Base-by-base conservation (phyloP, 2,113 vertebrate species). In the Ginglymostoma cirratum region DNA sequence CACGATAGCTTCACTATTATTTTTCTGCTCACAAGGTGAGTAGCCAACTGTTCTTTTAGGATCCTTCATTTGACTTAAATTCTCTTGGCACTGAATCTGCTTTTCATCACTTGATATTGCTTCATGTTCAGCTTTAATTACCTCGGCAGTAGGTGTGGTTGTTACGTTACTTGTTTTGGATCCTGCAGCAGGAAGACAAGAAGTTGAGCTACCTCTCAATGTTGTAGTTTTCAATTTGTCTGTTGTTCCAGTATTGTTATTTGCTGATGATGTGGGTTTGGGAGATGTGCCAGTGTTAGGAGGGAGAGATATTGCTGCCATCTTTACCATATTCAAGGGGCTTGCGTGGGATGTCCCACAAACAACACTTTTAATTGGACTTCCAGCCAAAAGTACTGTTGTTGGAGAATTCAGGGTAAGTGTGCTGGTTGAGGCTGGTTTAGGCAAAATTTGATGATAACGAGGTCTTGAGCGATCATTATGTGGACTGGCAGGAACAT, bases 381-480 rank as follows among this genome's bases (percentile, higher is more conserved):
- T 99, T 97, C 98, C 99, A 55, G 98, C 98, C 69, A 99, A 98
- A 69, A 99, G 98, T 97, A 99, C 98, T 52, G 99, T 98, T 0
- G 99, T 98, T 45, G 99, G 99, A 15, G 99, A 99, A 96, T 98
- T 98, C 96, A 99, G 97, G 94, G 99, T 97, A 97, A 99, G 98
- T 4, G 98, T 97, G 96, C 98, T 98, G 96, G 98, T 98, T 96
- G 97, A 98, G 52, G 98, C 97, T 96, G 99, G 99, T 97, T 99
- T 99, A 96, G 99, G 99, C 70, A 99, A 96, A 97, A 99, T 99
- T 97, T 99, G 99, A 0, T 98, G 97, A 66, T 99, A 99, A 72
- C 99, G 99, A 96, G 99, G 99, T 34, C 99, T 98, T 92, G 98
- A 98, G 96, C 99, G 99, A 96, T 99, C 99, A 23, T 98, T 98